Evolutionary conservation across 2,113 vertebrate genomes (phyloP), one percentile per base, ranked within the genome.

Genomic region (Catagonus wagneri): DNA sequence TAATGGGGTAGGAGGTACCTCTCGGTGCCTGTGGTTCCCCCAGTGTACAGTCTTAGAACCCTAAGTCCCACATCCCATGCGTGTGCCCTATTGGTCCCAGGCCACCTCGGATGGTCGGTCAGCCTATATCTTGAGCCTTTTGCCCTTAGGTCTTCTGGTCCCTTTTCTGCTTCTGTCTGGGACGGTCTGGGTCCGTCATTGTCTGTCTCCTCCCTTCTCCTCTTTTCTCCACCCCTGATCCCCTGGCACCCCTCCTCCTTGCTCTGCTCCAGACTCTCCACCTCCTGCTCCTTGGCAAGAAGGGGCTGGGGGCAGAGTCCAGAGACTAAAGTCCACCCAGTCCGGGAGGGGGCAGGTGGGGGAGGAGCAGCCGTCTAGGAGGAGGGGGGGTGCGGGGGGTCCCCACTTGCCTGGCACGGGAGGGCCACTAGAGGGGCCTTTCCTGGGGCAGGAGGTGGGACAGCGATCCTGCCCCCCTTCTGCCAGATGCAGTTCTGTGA

Each of bases 151-250:
- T 50, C 13, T 39, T 12, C 54, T 69, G 29, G 50, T 34, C 22
- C 10, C 9, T 20, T 69, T 34, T 58, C 52, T 66, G 22, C 36
- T 13, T 65, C 92, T 83, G 50, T 39, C 29, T 20, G 32, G 66
- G 44, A 44, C 1, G 2, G 0, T 90, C 20, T 11, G 15, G 17
- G 29, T 83, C 36, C 36, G 14, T 25, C 36, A 32, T 4, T 14
- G 9, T 56, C 61, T 83, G 20, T 12, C 36, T 27, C 36, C 58
- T 29, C 7, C 8, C 27, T 2, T 27, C 0, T 0, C 15, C 6
- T 32, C 3, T 0, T 0, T 63, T 74, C 34, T 25, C 20, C 52
- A 1, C 32, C 54, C 39, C 36, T 13, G 13, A 74, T 19, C 32
- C 44, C 34, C 23, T 4, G 11, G n/a, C 52, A 63, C 27, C 34